phyloP scores from a whole-genome alignment of 2,888 invertebrate species.

The Philereme vetulata region DNA sequence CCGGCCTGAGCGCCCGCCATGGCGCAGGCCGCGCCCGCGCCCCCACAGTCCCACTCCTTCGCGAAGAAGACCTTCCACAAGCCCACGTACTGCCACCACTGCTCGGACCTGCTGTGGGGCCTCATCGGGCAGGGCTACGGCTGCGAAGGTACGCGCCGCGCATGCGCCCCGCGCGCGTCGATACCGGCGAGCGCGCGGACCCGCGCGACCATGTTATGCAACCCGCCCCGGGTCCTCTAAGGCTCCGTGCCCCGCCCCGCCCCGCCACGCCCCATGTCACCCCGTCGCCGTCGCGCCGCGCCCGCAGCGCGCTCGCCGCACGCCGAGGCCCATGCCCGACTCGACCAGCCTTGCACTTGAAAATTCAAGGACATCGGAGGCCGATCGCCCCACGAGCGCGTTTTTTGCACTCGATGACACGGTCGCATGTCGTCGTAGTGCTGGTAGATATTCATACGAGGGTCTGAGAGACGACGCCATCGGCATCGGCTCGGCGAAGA shows the following conservation, averaged over 20 bases:
- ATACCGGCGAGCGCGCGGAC: constrained; percentile 65
- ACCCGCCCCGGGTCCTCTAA: constrained; percentile 60
- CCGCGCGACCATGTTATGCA: constrained; percentile 75
- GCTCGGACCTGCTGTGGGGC: constrained; percentile 99
- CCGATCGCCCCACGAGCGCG: constrained; percentile 20
- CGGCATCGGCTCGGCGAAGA: constrained; percentile 4
- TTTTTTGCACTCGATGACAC: background rate
- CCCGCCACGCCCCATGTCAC: constrained; percentile 46
- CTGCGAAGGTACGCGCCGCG: constrained; percentile 96
- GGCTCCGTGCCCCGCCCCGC: constrained; percentile 73
- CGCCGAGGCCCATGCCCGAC: constrained; percentile 37
- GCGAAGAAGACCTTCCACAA: constrained; percentile 99
- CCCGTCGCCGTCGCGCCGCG: constrained; percentile 73
- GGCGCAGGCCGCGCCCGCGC: constrained; percentile 85
- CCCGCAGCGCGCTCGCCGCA: constrained; percentile 40
- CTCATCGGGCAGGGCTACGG: constrained; percentile 99
- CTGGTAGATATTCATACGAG: constrained; percentile 2
- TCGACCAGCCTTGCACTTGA: constrained; percentile 55
- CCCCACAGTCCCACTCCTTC: constrained; percentile 95
- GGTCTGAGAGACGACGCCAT: background rate
- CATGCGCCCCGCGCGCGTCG: constrained; percentile 76
- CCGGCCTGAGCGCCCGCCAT: constrained; percentile 82
- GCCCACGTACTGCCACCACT: constrained; percentile 99
- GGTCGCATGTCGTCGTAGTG: constrained; percentile 5
- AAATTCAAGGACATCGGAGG: constrained; percentile 47